A percentile compares a stretch with the other conserved stretches of the same genome.
Conservation (phyloP, 2,888 invertebrate genomes). For the Neoitamus cyanurus region DNA sequence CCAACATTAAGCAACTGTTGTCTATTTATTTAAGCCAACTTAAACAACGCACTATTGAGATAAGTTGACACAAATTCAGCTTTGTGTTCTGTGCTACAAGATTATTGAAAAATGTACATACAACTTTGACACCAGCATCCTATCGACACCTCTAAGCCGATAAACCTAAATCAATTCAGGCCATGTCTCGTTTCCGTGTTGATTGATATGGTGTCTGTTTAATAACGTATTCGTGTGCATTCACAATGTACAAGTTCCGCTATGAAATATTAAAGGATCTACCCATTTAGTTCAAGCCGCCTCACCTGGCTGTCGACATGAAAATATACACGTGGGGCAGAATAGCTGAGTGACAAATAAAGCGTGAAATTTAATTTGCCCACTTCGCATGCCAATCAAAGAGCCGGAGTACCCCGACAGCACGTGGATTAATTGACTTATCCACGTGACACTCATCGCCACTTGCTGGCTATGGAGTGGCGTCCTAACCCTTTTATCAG, state of each 20-base stretch:
- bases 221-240: not conserved
- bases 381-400: not conserved
- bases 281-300: not conserved
- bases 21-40: no score
- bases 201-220: not conserved
- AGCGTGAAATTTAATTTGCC: not conserved
- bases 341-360: not conserved
- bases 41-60: no score
- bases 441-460: slow-evolving; percentile 15
- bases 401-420: not conserved
- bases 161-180: not conserved
- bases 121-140: no score
- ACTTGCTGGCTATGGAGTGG: not conserved
- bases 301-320: not conserved
- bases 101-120: no score
- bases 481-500: slow-evolving; percentile 22
- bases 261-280: not conserved
- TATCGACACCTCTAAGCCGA: no score
- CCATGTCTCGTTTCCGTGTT: not conserved
- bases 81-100: no score
- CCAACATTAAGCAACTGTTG: no score
- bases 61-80: no score
- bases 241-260: not conserved
- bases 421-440: slow-evolving; percentile 15
- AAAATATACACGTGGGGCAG: not conserved